These are phyloP conservation scores for Iguana delicatissima DNA, from an alignment of 2,797 vertebrate species.

Conservation along the genomic window DNA sequence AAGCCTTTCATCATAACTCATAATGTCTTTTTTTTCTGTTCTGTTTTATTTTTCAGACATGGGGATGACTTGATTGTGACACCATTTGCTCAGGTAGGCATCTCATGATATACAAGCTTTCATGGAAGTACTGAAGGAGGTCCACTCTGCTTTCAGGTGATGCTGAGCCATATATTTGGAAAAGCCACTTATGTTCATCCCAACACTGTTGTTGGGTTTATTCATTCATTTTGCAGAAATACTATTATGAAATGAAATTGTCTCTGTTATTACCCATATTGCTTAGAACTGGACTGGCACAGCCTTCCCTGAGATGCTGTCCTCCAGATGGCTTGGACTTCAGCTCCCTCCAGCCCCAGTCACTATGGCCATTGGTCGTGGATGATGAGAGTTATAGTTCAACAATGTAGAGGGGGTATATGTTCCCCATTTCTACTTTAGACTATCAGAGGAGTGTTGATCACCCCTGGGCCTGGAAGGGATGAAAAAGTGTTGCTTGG, in stretches of 20 bases:
- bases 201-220: constrained; percentile 10
- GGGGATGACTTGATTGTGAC: constrained; percentile 99
- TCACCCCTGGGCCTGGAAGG: background rate
- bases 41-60: constrained; percentile 87
- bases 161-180: constrained; percentile 22
- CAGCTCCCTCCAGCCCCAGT: background rate
- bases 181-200: constrained; percentile 5
- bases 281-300: background rate
- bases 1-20: constrained; percentile 51
- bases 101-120: background rate
- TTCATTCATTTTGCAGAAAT: background rate
- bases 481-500: background rate
- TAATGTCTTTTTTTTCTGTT: constrained; percentile 47
- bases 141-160: constrained; percentile 9
- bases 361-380: background rate
- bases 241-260: background rate
- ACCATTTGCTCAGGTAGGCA: constrained; percentile 97
- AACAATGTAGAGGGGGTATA: background rate
- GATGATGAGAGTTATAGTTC: background rate
- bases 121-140: background rate
- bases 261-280: background rate
- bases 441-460: background rate
- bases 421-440: background rate
- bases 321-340: background rate
- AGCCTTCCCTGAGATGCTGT: background rate